Evolutionary conservation across 2,888 invertebrate species (phyloP).

Genomic region (Nebria brevicollis): DNA sequence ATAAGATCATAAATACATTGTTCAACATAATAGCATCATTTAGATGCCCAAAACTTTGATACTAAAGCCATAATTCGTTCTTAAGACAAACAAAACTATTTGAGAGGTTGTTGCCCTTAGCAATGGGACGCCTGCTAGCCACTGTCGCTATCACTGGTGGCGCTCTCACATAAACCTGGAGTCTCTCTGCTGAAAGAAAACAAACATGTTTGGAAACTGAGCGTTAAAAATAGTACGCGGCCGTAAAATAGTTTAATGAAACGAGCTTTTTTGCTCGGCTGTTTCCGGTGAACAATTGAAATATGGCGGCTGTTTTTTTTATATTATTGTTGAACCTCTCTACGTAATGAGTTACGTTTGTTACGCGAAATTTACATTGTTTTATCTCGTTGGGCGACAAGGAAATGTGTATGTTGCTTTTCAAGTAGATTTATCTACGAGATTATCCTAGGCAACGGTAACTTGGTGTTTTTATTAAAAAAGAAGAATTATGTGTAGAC

Average conservation of each 20-base stretch:
- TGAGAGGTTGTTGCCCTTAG: conserved; percentile 7
- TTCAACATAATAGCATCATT: background rate
- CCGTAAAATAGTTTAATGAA: conserved; percentile 39
- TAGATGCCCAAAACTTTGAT: background rate
- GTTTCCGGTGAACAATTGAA: conserved; percentile 27
- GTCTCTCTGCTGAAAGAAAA: conserved; percentile 12
- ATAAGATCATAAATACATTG: background rate
- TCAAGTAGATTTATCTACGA: background rate
- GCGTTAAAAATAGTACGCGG: conserved; percentile 25
- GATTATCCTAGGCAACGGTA: background rate
- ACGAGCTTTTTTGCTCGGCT: conserved; percentile 28
- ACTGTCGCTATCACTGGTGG: background rate
- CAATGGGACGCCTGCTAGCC: background rate
- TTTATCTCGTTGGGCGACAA: background rate
- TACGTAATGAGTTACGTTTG: conserved; percentile 25
- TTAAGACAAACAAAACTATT: background rate
- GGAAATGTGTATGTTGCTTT: conserved; percentile 10
- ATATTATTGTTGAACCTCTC: conserved; percentile 11
- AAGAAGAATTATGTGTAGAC: background rate
- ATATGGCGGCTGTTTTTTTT: conserved; percentile 18
- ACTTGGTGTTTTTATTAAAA: background rate
- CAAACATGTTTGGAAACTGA: conserved; percentile 41
- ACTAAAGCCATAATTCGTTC: background rate
- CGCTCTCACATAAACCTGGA: conserved; percentile 17
- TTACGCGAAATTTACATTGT: conserved; percentile 23